These are phyloP conservation scores for Tamias sibiricus DNA, from an alignment of 2,113 vertebrate genomes.

Conservation along the genomic window DNA sequence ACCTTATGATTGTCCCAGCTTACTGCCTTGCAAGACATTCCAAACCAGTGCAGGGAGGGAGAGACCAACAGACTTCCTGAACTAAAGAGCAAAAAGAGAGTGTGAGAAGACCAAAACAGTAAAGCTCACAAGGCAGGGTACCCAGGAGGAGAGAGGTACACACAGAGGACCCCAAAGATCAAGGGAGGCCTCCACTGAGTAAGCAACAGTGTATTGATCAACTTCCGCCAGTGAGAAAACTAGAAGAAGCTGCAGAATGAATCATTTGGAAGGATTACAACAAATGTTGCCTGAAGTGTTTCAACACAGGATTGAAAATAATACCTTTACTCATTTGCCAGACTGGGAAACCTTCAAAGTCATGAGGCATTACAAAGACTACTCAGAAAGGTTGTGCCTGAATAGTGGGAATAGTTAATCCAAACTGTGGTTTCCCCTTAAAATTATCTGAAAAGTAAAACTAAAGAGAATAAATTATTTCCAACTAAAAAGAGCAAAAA, in stretches of 20 bases:
- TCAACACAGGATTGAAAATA: background rate
- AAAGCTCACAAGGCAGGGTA: background rate
- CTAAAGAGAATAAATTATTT: background rate
- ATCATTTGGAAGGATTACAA: background rate
- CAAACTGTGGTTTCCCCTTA: background rate
- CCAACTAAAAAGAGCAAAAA: background rate
- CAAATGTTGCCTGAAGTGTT: background rate
- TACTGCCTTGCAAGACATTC: background rate
- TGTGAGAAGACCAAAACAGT: background rate
- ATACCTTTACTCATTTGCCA: background rate
- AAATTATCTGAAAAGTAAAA: background rate
- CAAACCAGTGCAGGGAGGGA: background rate
- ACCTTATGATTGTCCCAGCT: background rate
- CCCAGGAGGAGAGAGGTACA: background rate
- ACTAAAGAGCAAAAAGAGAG: background rate
- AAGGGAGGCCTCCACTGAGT: background rate
- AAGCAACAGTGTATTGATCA: background rate
- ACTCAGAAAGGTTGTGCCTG: background rate
- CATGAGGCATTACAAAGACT: background rate
- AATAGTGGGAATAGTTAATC: background rate
- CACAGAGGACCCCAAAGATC: background rate
- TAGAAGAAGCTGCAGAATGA: background rate
- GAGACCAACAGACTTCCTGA: background rate
- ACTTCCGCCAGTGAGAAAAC: background rate
- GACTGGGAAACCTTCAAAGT: background rate